A percentile compares a stretch with the other conserved stretches of the same genome.
These are phyloP conservation scores for Sclerurus mexicanus DNA, from an alignment of 2,113 vertebrate species.

Conservation along the genomic window DNA sequence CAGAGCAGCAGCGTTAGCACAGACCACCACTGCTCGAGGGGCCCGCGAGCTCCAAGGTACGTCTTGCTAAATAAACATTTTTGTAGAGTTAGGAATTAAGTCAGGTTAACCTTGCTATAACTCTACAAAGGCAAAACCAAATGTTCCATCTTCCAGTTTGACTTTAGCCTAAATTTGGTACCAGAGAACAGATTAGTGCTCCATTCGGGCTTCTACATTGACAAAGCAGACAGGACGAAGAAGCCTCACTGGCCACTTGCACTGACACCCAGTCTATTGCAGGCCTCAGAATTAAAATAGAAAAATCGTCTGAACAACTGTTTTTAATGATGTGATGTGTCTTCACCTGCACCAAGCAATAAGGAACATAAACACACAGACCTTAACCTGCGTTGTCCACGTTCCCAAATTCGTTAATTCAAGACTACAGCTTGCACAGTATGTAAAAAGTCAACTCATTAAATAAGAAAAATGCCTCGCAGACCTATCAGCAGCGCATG, in stretches of 20 bases:
- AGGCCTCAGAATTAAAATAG: background rate
- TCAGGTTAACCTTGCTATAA: background rate
- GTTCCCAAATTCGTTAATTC: conserved; percentile 18
- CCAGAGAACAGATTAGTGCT: background rate
- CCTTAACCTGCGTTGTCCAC: background rate
- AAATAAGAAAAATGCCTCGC: background rate
- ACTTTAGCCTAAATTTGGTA: background rate
- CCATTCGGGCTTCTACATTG: background rate
- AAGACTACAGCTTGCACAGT: conserved; percentile 16
- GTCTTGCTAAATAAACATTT: background rate
- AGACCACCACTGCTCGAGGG: background rate
- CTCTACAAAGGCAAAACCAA: background rate
- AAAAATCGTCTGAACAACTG: background rate
- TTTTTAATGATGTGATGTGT: background rate
- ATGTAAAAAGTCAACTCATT: conserved; percentile 8
- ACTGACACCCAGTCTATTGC: background rate
- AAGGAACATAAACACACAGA: background rate
- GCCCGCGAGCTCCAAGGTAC: background rate
- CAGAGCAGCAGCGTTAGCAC: background rate
- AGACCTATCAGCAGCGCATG: background rate
- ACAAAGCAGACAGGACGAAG: background rate
- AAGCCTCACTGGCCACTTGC: background rate
- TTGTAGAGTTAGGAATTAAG: background rate
- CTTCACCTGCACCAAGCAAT: background rate
- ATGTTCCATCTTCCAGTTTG: background rate